Evolutionary conservation across 2,797 vertebrate genomes (phyloP).

Genomic region (Micromesistius poutassou): DNA sequence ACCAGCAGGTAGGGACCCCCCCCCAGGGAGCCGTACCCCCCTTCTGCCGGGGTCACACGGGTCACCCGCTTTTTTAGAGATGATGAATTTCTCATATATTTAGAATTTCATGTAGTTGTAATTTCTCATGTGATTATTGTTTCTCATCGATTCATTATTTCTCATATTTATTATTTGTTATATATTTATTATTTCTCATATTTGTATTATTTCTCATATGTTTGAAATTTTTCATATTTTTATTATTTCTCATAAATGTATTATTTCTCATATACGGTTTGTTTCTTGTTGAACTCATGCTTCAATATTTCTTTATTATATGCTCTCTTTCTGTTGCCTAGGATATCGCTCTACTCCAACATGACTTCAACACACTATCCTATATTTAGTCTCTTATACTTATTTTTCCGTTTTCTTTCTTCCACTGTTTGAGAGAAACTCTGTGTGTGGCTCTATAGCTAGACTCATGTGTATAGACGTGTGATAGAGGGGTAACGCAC

Average conservation of each 20-base stretch:
- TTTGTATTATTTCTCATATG: no score
- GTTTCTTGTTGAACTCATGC: not conserved
- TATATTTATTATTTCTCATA: no score
- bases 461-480: no score
- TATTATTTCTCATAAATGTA: not conserved
- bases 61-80: not conserved
- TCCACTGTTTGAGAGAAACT: not conserved
- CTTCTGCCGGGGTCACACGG: not conserved
- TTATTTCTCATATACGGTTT: not conserved
- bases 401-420: not conserved
- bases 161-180: no score
- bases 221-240: no score
- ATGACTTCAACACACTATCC: not conserved
- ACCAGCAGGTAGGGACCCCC: conserved; percentile 67
- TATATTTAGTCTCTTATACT: not conserved
- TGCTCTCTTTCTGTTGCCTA: not conserved
- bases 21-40: no score
- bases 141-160: no score
- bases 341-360: not conserved
- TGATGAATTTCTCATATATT: no score
- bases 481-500: not conserved
- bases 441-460: no score
- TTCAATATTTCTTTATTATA: not conserved
- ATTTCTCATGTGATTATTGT: no score
- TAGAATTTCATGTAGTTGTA: no score